Evolutionary conservation across 2,888 invertebrate genomes (phyloP).

Genomic region (Hirtodrosophila histrioides): DNA sequence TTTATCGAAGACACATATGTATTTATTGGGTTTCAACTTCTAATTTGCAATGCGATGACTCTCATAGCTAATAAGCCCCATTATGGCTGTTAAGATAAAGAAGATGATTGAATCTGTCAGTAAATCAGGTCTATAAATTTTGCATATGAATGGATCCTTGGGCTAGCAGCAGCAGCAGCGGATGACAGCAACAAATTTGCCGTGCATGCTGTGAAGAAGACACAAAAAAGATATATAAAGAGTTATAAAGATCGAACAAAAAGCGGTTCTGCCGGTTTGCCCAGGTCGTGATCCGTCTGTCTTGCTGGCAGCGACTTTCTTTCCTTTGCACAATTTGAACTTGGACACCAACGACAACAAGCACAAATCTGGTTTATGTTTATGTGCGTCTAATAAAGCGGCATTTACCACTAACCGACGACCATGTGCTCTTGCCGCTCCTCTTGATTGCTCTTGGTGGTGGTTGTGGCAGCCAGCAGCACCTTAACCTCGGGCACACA

Average conservation of each 20-base stretch:
- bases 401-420: conserved; percentile 34
- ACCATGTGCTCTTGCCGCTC: not conserved
- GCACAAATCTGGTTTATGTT: conserved; percentile 72
- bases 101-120: conserved; percentile 6
- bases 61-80: conserved; percentile 30
- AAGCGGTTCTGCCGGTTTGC: conserved; percentile 76
- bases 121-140: conserved; percentile 29
- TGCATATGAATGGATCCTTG: conserved; percentile 36
- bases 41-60: conserved; percentile 22
- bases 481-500: conserved; percentile 40
- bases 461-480: conserved; percentile 20
- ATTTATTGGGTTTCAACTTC: conserved; percentile 28
- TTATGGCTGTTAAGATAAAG: conserved; percentile 20
- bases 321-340: conserved; percentile 76
- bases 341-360: conserved; percentile 64
- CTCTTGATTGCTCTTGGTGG: conserved; percentile 20
- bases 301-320: conserved; percentile 54
- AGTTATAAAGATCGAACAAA: conserved; percentile 40
- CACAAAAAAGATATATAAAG: conserved; percentile 26
- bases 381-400: conserved; percentile 64
- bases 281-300: conserved; percentile 67
- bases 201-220: conserved; percentile 45
- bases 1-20: conserved; percentile 41
- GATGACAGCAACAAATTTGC: conserved; percentile 35
- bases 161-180: conserved; percentile 25